A percentile compares a stretch with the other conserved stretches of the same genome.
These are phyloP conservation scores for Clytia hemisphaerica DNA, from an alignment of 30 jellyfish, hydroid and myxozoan species.

Conservation along the genomic window DNA sequence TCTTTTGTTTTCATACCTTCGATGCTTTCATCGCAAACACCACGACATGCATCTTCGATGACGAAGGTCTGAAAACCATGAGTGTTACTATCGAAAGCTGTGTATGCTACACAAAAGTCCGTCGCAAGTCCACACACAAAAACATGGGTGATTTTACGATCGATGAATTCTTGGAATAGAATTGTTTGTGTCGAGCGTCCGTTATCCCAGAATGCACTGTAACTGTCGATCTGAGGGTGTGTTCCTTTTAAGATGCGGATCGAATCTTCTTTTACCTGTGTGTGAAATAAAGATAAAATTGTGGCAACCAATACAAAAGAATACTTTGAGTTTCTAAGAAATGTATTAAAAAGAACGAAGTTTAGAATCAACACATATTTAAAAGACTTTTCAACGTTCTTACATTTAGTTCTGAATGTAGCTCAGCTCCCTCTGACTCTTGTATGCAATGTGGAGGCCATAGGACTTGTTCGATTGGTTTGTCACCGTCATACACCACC, in stretches of 20 bases:
- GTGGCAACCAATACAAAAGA: not conserved
- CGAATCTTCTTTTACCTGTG: slow-evolving; percentile 18
- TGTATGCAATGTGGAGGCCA: slow-evolving; percentile 98
- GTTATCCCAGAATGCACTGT: slow-evolving; percentile 97
- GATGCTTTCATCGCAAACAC: slow-evolving; percentile 53
- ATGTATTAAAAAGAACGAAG: not conserved
- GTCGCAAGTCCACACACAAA: slow-evolving; percentile 84
- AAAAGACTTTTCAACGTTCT: not conserved
- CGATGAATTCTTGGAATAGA: slow-evolving; percentile 39
- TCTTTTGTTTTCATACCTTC: slow-evolving; percentile 34
- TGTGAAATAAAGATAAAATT: not conserved
- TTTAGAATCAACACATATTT: no score
- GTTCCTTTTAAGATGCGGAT: slow-evolving; percentile 55
- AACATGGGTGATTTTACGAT: slow-evolving; percentile 39
- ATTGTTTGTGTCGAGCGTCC: slow-evolving; percentile 60
- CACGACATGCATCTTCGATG: slow-evolving; percentile 74
- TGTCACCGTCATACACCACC: slow-evolving; percentile 62
- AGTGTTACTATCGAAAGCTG: slow-evolving; percentile 71
- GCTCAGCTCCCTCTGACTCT: slow-evolving; percentile 81
- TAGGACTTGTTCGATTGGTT: slow-evolving; percentile 54
- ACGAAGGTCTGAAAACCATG: slow-evolving; percentile 84
- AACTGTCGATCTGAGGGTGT: slow-evolving; percentile 54
- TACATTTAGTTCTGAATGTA: slow-evolving; percentile 77
- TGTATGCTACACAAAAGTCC: slow-evolving; percentile 76
- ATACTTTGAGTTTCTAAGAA: not conserved